Evolutionary conservation across 1,140 invertebrate species (phyloP).

Genomic region (Cotesia chilonis): DNA sequence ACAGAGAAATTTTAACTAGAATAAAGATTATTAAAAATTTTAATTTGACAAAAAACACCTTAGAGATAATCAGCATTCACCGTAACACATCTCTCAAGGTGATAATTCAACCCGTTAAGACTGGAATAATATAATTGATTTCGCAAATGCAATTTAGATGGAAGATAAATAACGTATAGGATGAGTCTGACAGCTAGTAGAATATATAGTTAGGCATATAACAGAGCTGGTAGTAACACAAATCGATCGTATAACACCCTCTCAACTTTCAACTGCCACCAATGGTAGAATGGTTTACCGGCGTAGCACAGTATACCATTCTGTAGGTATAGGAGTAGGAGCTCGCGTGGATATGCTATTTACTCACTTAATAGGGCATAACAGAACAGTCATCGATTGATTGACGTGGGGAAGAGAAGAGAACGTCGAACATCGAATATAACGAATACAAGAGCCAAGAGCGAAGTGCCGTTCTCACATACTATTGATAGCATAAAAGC

Average conservation of each 20-base stretch:
- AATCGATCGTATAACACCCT: conserved; percentile 10
- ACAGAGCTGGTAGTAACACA: neutral
- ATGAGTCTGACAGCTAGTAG: too few relatives aligned
- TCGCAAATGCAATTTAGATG: too few relatives aligned
- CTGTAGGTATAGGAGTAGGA: neutral
- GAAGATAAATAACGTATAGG: too few relatives aligned
- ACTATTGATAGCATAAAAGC: neutral
- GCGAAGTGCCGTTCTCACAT: neutral
- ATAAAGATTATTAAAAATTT: neutral
- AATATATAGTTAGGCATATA: neutral
- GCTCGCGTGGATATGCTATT: neutral
- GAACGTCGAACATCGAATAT: neutral
- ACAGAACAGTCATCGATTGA: conserved; percentile 16
- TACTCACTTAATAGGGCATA: conserved; percentile 15
- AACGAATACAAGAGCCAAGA: neutral
- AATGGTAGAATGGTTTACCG: neutral
- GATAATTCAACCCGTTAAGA: too few relatives aligned
- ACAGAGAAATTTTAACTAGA: too few relatives aligned
- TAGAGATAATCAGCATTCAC: too few relatives aligned
- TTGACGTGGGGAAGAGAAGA: neutral
- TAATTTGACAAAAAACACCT: neutral
- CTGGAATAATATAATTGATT: too few relatives aligned
- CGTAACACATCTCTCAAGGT: too few relatives aligned
- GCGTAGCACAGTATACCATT: too few relatives aligned
- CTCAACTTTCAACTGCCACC: neutral